phyloP scores from a whole-genome alignment of 1,140 invertebrate species.

The Trypoxylus dichotomus region DNA sequence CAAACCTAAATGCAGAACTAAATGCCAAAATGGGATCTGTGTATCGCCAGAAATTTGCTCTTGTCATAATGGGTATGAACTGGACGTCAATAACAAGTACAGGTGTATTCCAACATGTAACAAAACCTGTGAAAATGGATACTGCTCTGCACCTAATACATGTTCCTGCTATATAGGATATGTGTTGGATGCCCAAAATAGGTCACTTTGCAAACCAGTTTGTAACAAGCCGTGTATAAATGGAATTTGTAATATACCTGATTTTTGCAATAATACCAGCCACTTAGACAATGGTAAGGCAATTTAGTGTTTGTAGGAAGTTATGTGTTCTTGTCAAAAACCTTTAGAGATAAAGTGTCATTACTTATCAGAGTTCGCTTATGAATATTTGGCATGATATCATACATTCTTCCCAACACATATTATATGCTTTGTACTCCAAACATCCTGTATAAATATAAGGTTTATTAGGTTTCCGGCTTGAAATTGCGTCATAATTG shows the following conservation, averaged over 20 bases:
- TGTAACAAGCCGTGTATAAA: slow-evolving; percentile 53
- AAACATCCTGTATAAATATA: no score
- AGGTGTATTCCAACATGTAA: neutral
- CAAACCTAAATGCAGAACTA: neutral
- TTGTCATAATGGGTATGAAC: slow-evolving; percentile 11
- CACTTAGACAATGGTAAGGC: neutral
- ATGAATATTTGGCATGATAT: no score
- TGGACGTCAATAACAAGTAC: neutral
- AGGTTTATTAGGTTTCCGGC: no score
- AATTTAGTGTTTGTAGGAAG: no score
- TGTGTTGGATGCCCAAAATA: neutral
- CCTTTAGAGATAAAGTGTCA: no score
- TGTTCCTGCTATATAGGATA: slow-evolving; percentile 54
- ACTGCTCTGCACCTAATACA: slow-evolving; percentile 59
- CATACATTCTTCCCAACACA: no score
- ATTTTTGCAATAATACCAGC: neutral
- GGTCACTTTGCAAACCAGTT: neutral
- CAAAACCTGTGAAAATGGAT: slow-evolving; percentile 56
- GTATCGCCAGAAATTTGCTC: neutral
- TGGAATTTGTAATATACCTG: slow-evolving; percentile 37
- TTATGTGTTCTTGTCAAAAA: no score
- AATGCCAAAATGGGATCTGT: neutral
- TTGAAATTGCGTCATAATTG: no score
- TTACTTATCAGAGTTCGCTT: no score
- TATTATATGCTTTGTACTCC: no score